These are phyloP conservation scores for Felis catus DNA, from an alignment of 2,113 vertebrate species.

Conservation along the genomic window DNA sequence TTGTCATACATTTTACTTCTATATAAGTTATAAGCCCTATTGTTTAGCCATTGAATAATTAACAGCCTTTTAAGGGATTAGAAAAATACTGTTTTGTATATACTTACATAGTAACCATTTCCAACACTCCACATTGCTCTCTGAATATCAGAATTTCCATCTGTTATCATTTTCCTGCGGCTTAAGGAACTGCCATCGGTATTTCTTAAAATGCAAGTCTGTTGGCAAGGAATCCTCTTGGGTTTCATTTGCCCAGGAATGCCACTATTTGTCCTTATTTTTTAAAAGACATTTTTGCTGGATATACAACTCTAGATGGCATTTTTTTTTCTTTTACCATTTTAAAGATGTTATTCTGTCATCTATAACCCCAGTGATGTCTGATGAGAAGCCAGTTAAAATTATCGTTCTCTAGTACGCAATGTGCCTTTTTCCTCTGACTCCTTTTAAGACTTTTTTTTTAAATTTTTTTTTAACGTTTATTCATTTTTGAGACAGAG, in stretches of 20 bases:
- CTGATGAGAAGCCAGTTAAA: neutral
- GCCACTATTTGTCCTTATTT: neutral
- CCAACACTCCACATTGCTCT: neutral
- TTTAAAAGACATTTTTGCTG: neutral
- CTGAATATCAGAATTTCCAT: neutral
- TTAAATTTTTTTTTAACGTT: too few relatives aligned
- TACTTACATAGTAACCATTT: neutral
- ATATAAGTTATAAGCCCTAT: neutral
- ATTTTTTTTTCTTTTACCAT: neutral
- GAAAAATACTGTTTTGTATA: neutral
- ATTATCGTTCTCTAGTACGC: neutral
- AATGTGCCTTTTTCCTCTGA: neutral
- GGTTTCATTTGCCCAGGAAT: neutral
- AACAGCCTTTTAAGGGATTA: neutral
- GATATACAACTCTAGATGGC: neutral
- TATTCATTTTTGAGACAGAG: too few relatives aligned
- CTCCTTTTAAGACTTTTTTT: neutral
- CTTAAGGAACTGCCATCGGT: neutral
- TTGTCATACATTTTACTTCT: neutral
- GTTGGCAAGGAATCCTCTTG: neutral
- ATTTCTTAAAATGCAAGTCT: neutral
- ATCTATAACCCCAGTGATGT: neutral
- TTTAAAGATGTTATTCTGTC: neutral
- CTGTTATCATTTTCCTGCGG: neutral
- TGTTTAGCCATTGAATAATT: neutral